These are phyloP conservation scores for Philonicus albiceps DNA, from an alignment of 2,888 invertebrate species.

Conservation along the genomic window DNA sequence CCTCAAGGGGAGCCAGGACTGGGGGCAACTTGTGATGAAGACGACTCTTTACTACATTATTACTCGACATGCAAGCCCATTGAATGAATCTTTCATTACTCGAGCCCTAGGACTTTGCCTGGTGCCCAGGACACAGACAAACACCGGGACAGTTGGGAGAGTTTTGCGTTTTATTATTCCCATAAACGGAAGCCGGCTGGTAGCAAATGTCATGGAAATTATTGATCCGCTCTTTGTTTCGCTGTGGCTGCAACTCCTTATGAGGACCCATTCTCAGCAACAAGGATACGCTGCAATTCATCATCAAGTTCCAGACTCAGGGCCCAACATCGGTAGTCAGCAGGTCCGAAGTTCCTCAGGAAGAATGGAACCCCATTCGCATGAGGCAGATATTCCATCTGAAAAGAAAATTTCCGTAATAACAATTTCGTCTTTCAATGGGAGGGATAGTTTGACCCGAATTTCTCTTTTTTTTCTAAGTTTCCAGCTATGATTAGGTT, in stretches of 20 bases:
- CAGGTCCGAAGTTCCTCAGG: neutral
- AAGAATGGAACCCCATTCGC: neutral
- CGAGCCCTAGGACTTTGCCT: neutral
- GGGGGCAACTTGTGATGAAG: slow-evolving; percentile 21
- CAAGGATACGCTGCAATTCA: neutral
- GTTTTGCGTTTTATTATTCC: slow-evolving; percentile 17
- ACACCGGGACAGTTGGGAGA: neutral
- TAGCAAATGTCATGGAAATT: neutral
- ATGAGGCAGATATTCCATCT: neutral
- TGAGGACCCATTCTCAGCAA: neutral
- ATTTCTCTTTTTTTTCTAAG: neutral
- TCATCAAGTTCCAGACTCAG: neutral
- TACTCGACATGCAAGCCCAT: slow-evolving; percentile 29
- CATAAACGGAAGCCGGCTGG: neutral
- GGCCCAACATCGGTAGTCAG: neutral
- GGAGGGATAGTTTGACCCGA: neutral
- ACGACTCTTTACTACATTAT: slow-evolving; percentile 32
- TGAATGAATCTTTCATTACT: slow-evolving; percentile 31
- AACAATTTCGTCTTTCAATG: neutral
- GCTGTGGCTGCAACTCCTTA: neutral
- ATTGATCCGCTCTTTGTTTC: neutral
- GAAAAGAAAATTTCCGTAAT: neutral
- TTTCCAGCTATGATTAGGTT: neutral
- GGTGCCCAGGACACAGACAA: neutral
- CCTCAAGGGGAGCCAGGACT: neutral